These are phyloP conservation scores for Strigamia transsilvanica DNA, from an alignment of 2,888 invertebrate genomes.

Conservation along the genomic window DNA sequence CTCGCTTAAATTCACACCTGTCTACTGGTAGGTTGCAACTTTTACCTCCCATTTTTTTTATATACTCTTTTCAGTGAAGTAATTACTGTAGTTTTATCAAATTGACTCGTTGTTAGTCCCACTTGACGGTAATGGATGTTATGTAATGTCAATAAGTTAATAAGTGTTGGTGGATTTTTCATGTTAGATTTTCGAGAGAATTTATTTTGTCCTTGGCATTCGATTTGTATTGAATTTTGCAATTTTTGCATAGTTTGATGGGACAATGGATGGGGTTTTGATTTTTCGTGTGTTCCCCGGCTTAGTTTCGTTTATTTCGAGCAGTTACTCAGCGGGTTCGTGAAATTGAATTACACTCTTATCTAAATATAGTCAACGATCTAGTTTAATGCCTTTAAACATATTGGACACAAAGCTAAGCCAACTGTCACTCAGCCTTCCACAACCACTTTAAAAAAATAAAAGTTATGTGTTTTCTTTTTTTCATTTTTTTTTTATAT, in stretches of 20 bases:
- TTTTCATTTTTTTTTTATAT: not conserved
- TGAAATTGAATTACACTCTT: slow-evolving; percentile 8
- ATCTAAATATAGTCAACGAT: slow-evolving; percentile 23
- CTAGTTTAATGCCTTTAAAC: slow-evolving; percentile 45
- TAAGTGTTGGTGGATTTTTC: not conserved
- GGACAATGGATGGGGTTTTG: not conserved
- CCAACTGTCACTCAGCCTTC: slow-evolving; percentile 24
- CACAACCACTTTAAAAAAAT: not conserved
- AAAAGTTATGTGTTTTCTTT: too few species aligned
- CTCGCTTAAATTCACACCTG: not conserved
- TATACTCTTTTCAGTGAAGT: too few species aligned
- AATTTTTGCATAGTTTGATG: not conserved
- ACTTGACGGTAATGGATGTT: not conserved
- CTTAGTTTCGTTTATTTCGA: slow-evolving; percentile 13
- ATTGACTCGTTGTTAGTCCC: not conserved
- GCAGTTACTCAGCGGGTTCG: slow-evolving; percentile 44
- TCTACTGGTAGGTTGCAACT: not conserved
- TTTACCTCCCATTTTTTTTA: too few species aligned
- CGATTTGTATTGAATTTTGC: not conserved
- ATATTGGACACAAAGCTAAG: slow-evolving; percentile 31
- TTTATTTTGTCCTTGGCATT: slow-evolving; percentile 17
- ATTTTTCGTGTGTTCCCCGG: not conserved
- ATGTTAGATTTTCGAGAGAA: not conserved
- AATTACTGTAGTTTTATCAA: too few species aligned
- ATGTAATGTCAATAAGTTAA: not conserved